Conservation (phyloP, 1,140 invertebrate genomes). For the Acromyrmex echinatior region DNA sequence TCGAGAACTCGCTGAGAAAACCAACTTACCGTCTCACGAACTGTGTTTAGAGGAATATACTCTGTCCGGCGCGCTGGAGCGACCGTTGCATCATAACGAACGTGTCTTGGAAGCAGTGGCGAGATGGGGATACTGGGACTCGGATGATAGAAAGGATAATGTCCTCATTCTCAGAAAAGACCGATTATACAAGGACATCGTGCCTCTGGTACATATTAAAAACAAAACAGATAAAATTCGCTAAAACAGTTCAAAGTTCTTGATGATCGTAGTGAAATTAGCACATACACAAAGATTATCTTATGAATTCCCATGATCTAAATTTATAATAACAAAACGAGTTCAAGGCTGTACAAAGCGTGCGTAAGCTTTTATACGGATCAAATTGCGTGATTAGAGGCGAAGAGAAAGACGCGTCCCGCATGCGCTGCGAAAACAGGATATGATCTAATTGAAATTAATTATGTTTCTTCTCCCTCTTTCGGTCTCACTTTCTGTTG, state of each 20-base stretch:
- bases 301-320: constrained; percentile 32
- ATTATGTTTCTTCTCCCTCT: constrained; percentile 47
- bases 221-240: not conserved
- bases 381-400: constrained; percentile 77
- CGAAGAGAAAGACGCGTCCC: constrained; percentile 71
- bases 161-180: constrained; percentile 90
- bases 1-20: constrained; percentile 89
- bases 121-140: constrained; percentile 95
- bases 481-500: not conserved
- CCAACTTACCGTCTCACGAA: constrained; percentile 88
- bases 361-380: constrained; percentile 22
- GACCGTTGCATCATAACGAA: constrained; percentile 93
- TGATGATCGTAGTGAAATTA: not conserved
- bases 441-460: constrained; percentile 81
- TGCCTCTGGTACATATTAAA: constrained; percentile 84
- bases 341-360: constrained; percentile 45
- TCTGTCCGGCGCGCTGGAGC: constrained; percentile 90
- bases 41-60: constrained; percentile 92
- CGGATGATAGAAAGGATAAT: constrained; percentile 93
- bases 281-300: not conserved
- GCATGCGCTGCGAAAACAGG: constrained; percentile 77
- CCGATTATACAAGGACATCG: constrained; percentile 86
- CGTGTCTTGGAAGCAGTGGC: constrained; percentile 90
- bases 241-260: not conserved
- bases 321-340: constrained; percentile 18